These are phyloP conservation scores for Lutjanus erythropterus DNA, from an alignment of 2,113 vertebrate species.

Conservation along the genomic window DNA sequence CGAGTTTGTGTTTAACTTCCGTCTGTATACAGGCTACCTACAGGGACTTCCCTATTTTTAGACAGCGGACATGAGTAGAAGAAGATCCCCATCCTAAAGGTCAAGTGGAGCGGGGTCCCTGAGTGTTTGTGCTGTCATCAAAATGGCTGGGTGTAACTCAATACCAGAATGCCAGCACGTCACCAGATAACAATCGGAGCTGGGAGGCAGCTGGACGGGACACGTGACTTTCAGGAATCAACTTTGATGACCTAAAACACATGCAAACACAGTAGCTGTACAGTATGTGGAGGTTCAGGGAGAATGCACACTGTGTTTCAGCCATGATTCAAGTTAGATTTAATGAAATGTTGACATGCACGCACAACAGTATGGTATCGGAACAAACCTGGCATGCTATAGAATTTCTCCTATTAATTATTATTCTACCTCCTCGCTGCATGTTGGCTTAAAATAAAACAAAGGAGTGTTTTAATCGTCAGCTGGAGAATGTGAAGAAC, in stretches of 20 bases:
- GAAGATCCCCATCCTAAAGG: conserved; percentile 48
- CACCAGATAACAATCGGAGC: conserved; percentile 43
- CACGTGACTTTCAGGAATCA: conserved; percentile 20
- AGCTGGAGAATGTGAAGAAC: not conserved
- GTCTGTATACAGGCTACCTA: not conserved
- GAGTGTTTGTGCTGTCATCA: conserved; percentile 38
- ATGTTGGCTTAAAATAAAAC: not conserved
- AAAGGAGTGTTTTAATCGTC: not conserved
- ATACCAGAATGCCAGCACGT: conserved; percentile 45
- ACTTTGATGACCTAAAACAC: conserved; percentile 24
- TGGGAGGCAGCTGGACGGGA: conserved; percentile 35
- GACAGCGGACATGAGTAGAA: conserved; percentile 27
- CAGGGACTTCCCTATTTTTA: conserved; percentile 66
- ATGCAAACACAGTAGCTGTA: not conserved
- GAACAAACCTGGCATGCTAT: not conserved
- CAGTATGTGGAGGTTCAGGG: not conserved
- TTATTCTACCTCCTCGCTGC: conserved; percentile 5
- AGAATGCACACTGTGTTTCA: not conserved
- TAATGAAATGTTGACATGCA: not conserved
- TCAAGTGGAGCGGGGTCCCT: not conserved
- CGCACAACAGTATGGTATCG: not conserved
- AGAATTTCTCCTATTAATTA: not conserved
- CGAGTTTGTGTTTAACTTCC: conserved; percentile 22
- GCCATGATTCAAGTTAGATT: not conserved
- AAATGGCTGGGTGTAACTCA: conserved; percentile 54